Evolutionary conservation across 2,888 invertebrate genomes (phyloP).

Genomic region (Brenthis ino): DNA sequence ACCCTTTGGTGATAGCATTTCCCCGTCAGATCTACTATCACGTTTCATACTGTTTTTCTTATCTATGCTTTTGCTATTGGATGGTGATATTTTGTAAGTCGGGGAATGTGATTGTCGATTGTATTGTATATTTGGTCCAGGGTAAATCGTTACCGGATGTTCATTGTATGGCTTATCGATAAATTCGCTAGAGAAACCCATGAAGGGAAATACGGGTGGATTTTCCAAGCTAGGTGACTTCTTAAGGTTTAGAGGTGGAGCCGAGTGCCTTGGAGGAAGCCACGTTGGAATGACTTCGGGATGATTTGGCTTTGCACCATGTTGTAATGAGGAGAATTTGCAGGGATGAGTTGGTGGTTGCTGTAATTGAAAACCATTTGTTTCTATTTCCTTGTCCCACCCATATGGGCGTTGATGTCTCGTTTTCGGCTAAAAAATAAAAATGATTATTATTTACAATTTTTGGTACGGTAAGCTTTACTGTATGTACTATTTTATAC

Average conservation of each 20-base stretch:
- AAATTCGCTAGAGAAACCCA: constrained; percentile 78
- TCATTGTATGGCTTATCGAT: constrained; percentile 82
- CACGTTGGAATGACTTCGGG: constrained; percentile 62
- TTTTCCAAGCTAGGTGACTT: constrained; percentile 74
- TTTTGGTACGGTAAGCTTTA: not conserved
- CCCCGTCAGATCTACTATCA: constrained; percentile 70
- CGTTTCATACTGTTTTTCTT: constrained; percentile 63
- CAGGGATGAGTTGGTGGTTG: constrained; percentile 84
- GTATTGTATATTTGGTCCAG: constrained; percentile 77
- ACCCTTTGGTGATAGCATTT: constrained; percentile 72
- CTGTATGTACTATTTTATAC: constrained; percentile 2
- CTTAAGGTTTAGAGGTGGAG: constrained; percentile 52
- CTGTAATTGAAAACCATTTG: constrained; percentile 70
- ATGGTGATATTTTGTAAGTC: constrained; percentile 72
- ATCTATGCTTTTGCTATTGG: constrained; percentile 65
- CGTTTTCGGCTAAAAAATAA: constrained; percentile 85
- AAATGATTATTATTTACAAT: not conserved
- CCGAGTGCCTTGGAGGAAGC: constrained; percentile 68
- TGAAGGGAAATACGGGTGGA: constrained; percentile 74
- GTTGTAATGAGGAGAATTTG: constrained; percentile 86
- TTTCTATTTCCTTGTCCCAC: constrained; percentile 84
- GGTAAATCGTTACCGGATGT: constrained; percentile 86
- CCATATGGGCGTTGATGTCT: constrained; percentile 89
- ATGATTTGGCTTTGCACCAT: constrained; percentile 77
- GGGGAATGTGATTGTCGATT: constrained; percentile 69